Evolutionary conservation across 2,113 vertebrate genomes (phyloP).

Genomic region (Baryphthengus martii): DNA sequence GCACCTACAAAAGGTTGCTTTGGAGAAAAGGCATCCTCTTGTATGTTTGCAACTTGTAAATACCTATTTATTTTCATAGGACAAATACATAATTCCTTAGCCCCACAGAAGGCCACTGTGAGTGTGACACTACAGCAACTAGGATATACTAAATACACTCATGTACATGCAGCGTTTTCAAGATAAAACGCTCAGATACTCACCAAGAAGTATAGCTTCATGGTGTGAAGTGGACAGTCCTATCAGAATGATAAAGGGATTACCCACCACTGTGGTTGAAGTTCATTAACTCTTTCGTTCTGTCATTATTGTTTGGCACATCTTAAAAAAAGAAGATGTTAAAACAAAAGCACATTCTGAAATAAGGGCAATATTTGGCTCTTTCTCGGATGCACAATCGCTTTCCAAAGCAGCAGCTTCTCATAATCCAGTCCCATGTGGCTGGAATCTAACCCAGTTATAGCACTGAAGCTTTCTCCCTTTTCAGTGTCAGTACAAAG

Average conservation of each 20-base stretch:
- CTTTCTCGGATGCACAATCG: not conserved
- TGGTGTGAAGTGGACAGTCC: not conserved
- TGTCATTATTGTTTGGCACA: not conserved
- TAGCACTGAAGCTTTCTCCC: not conserved
- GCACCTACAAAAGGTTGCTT: not conserved
- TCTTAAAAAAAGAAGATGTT: not conserved
- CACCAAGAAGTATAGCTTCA: not conserved
- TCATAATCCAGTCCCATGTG: not conserved
- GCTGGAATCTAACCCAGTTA: not conserved
- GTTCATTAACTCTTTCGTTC: not conserved
- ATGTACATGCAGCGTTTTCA: not conserved
- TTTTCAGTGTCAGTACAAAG: not conserved
- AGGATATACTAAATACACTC: not conserved
- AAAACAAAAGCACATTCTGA: not conserved
- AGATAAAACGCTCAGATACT: not conserved
- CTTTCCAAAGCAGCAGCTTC: slow-evolving; percentile 13
- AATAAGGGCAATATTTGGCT: not conserved
- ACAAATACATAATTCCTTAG: not conserved
- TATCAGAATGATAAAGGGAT: not conserved
- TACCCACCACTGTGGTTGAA: not conserved
- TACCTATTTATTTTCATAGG: not conserved
- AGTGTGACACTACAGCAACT: not conserved
- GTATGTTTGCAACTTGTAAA: not conserved
- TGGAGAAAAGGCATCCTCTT: not conserved
- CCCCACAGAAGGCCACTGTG: not conserved